These are phyloP conservation scores for Halocynthia aurantium DNA, from an alignment of 23 tunicate species.

Conservation along the genomic window DNA sequence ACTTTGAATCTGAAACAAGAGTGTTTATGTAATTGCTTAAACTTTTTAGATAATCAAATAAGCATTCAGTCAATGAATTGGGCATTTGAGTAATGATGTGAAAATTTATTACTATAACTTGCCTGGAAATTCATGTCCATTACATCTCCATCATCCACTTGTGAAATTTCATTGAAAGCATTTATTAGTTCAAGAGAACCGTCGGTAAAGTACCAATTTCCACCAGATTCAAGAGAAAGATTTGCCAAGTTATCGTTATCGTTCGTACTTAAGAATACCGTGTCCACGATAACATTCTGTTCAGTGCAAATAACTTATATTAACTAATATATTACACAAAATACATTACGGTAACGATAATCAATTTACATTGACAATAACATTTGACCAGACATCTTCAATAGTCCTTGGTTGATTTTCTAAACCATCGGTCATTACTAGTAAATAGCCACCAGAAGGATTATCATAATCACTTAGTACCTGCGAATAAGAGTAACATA, in stretches of 20 bases:
- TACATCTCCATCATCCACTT: slow-evolving; percentile 23
- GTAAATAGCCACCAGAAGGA: slow-evolving; percentile 14
- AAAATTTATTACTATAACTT: not conserved
- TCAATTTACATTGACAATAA: not conserved
- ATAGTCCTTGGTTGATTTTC: not conserved
- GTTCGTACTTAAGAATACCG: not conserved
- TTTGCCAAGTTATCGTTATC: not conserved
- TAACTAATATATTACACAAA: not conserved
- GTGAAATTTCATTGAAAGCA: slow-evolving; percentile 26
- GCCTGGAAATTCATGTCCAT: slow-evolving; percentile 27
- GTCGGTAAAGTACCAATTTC: slow-evolving; percentile 2
- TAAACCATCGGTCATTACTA: slow-evolving; percentile 7
- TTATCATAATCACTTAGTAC: slow-evolving; percentile 2
- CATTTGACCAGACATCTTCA: not conserved
- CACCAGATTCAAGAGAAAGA: not conserved
- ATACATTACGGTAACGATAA: not conserved
- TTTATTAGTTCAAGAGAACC: slow-evolving; percentile 3
- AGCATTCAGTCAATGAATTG: not conserved
- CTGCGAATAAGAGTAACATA: not conserved
- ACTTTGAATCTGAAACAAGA: too few relatives aligned
- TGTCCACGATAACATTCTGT: not conserved
- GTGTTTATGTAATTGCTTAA: too few relatives aligned
- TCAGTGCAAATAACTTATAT: not conserved
- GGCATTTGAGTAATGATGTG: not conserved
- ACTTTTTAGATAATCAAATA: not conserved